phyloP scores from a whole-genome alignment of 2,888 invertebrate species.

The Zelleria hepariella region DNA sequence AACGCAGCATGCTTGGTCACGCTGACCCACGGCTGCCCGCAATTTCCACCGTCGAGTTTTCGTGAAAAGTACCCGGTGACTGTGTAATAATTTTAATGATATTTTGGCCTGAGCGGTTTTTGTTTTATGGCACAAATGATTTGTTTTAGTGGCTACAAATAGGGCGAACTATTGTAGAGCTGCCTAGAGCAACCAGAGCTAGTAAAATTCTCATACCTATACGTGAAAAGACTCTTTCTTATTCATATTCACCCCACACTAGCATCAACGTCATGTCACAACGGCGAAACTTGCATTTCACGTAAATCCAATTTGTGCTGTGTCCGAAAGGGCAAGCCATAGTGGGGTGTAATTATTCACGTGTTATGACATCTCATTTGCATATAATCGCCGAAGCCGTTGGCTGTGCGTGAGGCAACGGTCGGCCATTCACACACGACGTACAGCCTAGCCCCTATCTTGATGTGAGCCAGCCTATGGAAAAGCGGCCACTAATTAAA shows the following conservation, averaged over 20 bases:
- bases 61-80: constrained; percentile 42
- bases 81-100: constrained; percentile 11
- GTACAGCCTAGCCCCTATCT: constrained; percentile 35
- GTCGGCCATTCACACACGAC: constrained; percentile 68
- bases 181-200: too few species aligned
- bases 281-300: constrained; percentile 58
- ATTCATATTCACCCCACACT: constrained; percentile 23
- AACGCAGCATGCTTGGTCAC: constrained; percentile 71
- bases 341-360: constrained; percentile 68
- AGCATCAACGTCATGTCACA: constrained; percentile 30
- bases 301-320: constrained; percentile 67
- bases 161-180: background rate
- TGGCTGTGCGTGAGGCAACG: constrained; percentile 61
- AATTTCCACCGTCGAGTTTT: constrained; percentile 60
- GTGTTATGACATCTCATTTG: constrained; percentile 71
- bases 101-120: background rate
- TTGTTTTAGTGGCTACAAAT: background rate
- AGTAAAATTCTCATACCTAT: too few species aligned
- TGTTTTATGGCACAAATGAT: background rate
- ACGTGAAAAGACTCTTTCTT: constrained; percentile 8
- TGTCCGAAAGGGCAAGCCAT: constrained; percentile 65
- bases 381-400: constrained; percentile 59
- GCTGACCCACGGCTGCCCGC: constrained; percentile 61
- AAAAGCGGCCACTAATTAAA: constrained; percentile 68
- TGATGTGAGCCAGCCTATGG: constrained; percentile 65